A percentile compares a stretch with the other conserved stretches of the same genome.
Conservation (phyloP, 2,113 vertebrate species). For the Lota lota region DNA sequence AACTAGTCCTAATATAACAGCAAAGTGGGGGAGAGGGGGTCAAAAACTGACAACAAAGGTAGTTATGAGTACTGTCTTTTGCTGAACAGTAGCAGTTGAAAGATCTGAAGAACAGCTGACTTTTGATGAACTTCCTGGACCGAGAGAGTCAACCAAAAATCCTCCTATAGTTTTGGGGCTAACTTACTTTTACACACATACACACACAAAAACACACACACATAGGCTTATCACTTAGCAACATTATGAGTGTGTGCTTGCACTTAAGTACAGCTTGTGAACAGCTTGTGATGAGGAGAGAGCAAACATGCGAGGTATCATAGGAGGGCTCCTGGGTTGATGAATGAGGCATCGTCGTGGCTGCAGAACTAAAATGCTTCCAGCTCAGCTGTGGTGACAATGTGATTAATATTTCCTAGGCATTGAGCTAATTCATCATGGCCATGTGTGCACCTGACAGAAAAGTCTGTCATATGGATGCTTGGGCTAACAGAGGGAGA, state of each 20-base stretch:
- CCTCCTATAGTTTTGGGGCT: too few species aligned
- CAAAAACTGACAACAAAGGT: too few species aligned
- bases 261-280: constrained; percentile 42
- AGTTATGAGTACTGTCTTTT: too few species aligned
- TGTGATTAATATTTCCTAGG: constrained; percentile 75
- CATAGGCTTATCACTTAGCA: background rate
- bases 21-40: too few species aligned
- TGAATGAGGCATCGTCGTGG: constrained; percentile 65
- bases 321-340: constrained; percentile 58
- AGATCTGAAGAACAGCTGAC: too few species aligned
- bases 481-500: constrained; percentile 32
- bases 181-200: too few species aligned
- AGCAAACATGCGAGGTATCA: constrained; percentile 45
- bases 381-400: constrained; percentile 72
- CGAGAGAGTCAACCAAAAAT: too few species aligned
- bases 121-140: too few species aligned
- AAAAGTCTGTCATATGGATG: constrained; percentile 59
- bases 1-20: too few species aligned
- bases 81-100: too few species aligned
- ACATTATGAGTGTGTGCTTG: constrained; percentile 3
- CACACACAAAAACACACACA: too few species aligned
- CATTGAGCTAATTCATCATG: constrained; percentile 74
- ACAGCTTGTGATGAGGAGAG: constrained; percentile 60
- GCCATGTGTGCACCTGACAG: constrained; percentile 56
- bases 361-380: constrained; percentile 67